These are phyloP conservation scores for Cynoglossus semilaevis DNA, from an alignment of 2,113 vertebrate genomes.

Conservation along the genomic window DNA sequence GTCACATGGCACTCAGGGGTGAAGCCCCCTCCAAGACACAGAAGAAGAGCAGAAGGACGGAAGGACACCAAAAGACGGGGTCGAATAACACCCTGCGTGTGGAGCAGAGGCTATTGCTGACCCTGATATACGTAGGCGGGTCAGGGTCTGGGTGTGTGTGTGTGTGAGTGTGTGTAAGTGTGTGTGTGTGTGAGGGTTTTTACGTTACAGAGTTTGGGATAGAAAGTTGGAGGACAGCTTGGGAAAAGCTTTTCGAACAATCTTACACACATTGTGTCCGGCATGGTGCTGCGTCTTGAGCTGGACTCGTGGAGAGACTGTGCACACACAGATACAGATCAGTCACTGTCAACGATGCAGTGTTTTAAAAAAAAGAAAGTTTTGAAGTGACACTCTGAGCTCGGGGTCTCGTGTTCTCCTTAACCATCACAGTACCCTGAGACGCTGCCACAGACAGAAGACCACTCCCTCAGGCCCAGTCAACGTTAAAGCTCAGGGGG, in stretches of 20 bases:
- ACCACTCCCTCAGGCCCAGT: slow-evolving; percentile 3
- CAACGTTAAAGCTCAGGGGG: neutral
- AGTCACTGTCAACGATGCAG: slow-evolving; percentile 61
- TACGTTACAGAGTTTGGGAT: slow-evolving; percentile 42
- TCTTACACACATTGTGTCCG: slow-evolving; percentile 82
- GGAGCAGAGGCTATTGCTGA: slow-evolving; percentile 31
- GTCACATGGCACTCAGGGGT: slow-evolving; percentile 65
- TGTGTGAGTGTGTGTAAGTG: slow-evolving; percentile 16
- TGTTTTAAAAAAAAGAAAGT: too few species aligned
- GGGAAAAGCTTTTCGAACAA: slow-evolving; percentile 58
- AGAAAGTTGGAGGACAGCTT: slow-evolving; percentile 54
- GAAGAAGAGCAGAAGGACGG: slow-evolving; percentile 15
- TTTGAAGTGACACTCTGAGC: too few species aligned
- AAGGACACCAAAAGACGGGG: slow-evolving; percentile 19
- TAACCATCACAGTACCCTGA: slow-evolving; percentile 42
- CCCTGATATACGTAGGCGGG: slow-evolving; percentile 16
- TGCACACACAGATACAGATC: slow-evolving; percentile 72
- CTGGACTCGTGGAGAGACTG: slow-evolving; percentile 71
- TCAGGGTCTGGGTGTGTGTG: slow-evolving; percentile 11
- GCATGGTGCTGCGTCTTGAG: slow-evolving; percentile 74
- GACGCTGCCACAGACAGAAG: slow-evolving; percentile 14
- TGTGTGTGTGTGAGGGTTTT: slow-evolving; percentile 35
- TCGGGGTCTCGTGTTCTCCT: slow-evolving; percentile 24
- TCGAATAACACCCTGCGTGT: slow-evolving; percentile 35
- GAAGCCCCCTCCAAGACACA: slow-evolving; percentile 61